Percentiles rank a stretch among this genome's conserved stretches.
Evolutionary conservation across 2,113 vertebrate genomes (phyloP).

Genomic region (Peromyscus leucopus): DNA sequence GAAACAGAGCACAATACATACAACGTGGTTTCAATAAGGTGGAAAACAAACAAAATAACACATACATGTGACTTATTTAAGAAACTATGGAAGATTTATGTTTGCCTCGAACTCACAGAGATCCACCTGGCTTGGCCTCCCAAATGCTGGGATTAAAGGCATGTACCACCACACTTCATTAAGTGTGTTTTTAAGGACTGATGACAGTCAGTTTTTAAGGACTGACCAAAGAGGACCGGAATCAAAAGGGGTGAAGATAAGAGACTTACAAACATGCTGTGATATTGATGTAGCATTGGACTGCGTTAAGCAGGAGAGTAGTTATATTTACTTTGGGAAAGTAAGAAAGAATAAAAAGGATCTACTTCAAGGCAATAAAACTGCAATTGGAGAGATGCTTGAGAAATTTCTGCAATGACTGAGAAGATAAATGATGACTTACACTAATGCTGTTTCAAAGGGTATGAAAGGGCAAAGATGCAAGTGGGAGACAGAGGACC

Average conservation of each 20-base stretch:
- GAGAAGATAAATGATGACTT: not conserved
- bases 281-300: not conserved
- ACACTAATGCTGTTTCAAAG: not conserved
- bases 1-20: not conserved
- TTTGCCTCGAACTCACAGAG: no score
- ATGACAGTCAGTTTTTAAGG: not conserved
- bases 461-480: not conserved
- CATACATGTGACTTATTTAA: not conserved
- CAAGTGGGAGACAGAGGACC: not conserved
- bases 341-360: not conserved
- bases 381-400: not conserved
- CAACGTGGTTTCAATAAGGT: not conserved
- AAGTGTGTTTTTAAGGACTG: not conserved
- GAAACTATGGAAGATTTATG: not conserved
- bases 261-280: not conserved
- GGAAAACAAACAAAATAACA: not conserved
- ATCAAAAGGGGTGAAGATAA: not conserved
- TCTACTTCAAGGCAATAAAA: not conserved
- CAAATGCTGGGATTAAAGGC: no score
- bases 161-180: no score
- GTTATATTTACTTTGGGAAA: not conserved
- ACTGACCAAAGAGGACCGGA: not conserved
- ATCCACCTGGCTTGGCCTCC: no score
- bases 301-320: not conserved
- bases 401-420: not conserved